Conservation (phyloP, 53 echinoderm and acorn worm species). For the Apostichopus leukothele region DNA sequence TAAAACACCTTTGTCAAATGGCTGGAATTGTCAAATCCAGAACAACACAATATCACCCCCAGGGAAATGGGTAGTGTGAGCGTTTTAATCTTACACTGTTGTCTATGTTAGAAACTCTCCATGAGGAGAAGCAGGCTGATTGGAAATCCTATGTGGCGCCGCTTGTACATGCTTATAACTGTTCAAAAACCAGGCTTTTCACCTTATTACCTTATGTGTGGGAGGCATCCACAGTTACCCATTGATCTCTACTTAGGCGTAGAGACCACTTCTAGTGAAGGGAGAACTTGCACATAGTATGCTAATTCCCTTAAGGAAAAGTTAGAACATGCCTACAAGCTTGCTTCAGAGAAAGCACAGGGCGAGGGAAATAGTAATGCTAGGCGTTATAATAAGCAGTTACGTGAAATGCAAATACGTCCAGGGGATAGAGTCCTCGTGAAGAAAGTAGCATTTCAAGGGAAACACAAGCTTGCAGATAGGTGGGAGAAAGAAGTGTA, state of each 20-base stretch:
- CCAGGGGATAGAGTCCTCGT: conserved; percentile 26
- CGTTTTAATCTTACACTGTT: conserved; percentile 41
- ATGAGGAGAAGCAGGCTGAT: conserved; percentile 16
- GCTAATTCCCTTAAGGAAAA: background rate
- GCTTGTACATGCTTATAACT: conserved; percentile 41
- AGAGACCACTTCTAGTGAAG: background rate
- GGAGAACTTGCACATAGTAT: background rate
- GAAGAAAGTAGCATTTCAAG: conserved; percentile 4
- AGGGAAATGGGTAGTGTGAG: conserved; percentile 55
- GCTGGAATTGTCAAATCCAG: conserved; percentile 30
- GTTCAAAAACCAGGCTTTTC: conserved; percentile 10
- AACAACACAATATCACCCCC: conserved; percentile 51
- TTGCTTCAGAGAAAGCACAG: conserved; percentile 38
- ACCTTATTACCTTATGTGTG: too few species aligned
- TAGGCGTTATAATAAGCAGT: conserved; percentile 8
- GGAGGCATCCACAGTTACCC: too few species aligned
- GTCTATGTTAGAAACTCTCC: conserved; percentile 32
- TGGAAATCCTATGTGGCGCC: conserved; percentile 49
- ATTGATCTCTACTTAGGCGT: too few species aligned
- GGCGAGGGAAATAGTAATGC: conserved; percentile 1
- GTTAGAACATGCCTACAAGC: conserved; percentile 27
- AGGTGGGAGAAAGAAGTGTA: conserved; percentile 24
- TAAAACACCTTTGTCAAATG: conserved; percentile 40
- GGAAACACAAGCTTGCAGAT: conserved; percentile 32
- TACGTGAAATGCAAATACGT: conserved; percentile 34